Percentiles rank a stretch among this genome's conserved stretches.
Conservation (phyloP, 2,113 vertebrate genomes). For the Corythaixoides concolor region DNA sequence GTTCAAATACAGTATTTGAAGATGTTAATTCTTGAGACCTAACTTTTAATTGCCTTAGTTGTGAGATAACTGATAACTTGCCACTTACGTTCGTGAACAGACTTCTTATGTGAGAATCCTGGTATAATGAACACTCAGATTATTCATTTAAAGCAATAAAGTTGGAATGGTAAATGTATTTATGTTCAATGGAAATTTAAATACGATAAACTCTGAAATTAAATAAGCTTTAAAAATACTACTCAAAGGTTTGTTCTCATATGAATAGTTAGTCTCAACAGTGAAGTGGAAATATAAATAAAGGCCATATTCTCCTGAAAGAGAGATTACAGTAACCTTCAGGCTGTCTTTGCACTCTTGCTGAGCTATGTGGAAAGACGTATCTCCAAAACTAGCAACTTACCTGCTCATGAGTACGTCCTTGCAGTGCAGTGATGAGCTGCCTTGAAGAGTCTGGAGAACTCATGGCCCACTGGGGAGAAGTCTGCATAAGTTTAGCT, state of each 20-base stretch:
- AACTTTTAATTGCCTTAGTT: background rate
- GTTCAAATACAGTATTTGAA: background rate
- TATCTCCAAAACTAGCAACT: background rate
- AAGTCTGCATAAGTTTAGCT: background rate
- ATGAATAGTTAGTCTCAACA: background rate
- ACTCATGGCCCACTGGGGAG: background rate
- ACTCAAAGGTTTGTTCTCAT: background rate
- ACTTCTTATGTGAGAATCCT: background rate
- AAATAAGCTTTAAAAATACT: background rate
- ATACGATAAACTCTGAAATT: background rate
- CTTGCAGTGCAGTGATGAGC: background rate
- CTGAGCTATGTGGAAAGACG: background rate
- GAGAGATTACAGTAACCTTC: background rate
- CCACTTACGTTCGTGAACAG: background rate
- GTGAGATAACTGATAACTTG: background rate
- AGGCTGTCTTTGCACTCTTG: background rate
- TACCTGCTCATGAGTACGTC: background rate
- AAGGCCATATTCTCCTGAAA: background rate
- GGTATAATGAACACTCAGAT: background rate
- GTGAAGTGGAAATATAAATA: background rate
- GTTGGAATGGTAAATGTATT: background rate
- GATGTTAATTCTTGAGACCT: background rate
- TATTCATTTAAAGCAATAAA: background rate
- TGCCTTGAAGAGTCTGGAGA: background rate
- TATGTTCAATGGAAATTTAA: background rate